phyloP scores from a whole-genome alignment of 2,888 invertebrate genomes.

The Blomia tropicalis region DNA sequence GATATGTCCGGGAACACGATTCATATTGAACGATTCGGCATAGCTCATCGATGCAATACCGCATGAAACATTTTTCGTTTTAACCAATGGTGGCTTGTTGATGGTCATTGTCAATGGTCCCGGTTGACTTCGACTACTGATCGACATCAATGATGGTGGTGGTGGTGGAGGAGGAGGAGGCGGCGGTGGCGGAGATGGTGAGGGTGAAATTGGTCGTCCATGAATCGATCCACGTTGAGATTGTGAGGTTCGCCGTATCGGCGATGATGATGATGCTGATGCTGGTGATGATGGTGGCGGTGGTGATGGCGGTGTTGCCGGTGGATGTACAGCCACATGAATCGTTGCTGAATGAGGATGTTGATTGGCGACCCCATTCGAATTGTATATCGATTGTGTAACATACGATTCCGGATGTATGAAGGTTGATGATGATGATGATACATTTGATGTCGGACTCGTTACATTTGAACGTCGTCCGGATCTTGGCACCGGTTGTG shows the following conservation, averaged over 20 bases:
- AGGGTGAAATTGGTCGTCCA: slow-evolving; percentile 1
- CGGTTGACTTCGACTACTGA: slow-evolving; percentile 22
- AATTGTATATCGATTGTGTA: background rate
- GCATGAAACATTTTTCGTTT: slow-evolving; percentile 44
- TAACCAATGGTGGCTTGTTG: slow-evolving; percentile 55
- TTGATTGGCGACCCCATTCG: slow-evolving; percentile 33
- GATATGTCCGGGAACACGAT: slow-evolving; percentile 6
- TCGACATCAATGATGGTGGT: slow-evolving; percentile 11
- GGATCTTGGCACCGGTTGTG: background rate
- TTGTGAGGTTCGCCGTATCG: background rate
- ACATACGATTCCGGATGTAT: background rate
- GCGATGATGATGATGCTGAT: slow-evolving; percentile 45
- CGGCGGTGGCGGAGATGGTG: background rate
- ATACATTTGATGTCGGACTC: background rate
- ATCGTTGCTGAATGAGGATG: slow-evolving; percentile 34
- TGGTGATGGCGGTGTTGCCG: slow-evolving; percentile 58
- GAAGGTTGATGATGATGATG: background rate
- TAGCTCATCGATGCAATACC: slow-evolving; percentile 7
- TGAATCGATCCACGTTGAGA: background rate
- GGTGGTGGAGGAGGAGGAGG: slow-evolving; percentile 16
- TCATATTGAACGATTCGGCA: no score
- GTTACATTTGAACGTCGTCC: background rate
- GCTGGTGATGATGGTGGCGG: slow-evolving; percentile 35
- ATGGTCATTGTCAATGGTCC: slow-evolving; percentile 37
- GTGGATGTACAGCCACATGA: slow-evolving; percentile 37